Evolutionary conservation across 1,140 invertebrate genomes (phyloP), one percentile per base, ranked within the genome.

Genomic region (Drosophila ogumai): DNA sequence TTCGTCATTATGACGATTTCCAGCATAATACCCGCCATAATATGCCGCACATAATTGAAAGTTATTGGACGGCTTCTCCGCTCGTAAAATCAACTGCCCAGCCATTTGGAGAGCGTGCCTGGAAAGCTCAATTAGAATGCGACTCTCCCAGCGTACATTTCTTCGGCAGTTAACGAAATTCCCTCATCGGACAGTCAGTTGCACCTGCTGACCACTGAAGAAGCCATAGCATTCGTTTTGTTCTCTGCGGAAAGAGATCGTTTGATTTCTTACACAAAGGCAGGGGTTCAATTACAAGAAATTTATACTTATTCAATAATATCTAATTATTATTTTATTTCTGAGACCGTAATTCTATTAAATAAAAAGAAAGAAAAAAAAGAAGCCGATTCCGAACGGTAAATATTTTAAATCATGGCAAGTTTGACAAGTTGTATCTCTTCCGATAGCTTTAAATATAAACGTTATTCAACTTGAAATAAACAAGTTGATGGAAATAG

Each of bases 61-160:
- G 85, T 90, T 90, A 88, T 90, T 90, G 78, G 87, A 90, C 81
- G 85, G 81, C 81, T 90, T 90, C 40, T n/a, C 28, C 36, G 63
- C 50, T 79, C 82, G 82, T 86, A 65, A 85, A 87, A 79, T 52
- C 81, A 82, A 82, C 50, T 75, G 71, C 28, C 69, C 43, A 57
- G n/a, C 79, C 79, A 67, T 77, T 31, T 58, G 38, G 17, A 10
- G 77, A 73, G 74, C 85, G 85, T 90, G 85, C 74, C 60, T 66
- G 46, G 85, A 67, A 90, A 88, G 36, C 57, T 40, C 49, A 88
- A 90, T 88, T 80, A 69, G 74, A 88, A 78, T 90, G 54, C 69
- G 43, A 73, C 52, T 50, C 49, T 40, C 32, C 38, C 17, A 38
- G 52, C 28, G 38, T 22, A 44, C 57, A 43, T 65, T 61, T 64